These are phyloP conservation scores for Coleophora flavipennella DNA, from an alignment of 2,888 invertebrate species.

Conservation along the genomic window DNA sequence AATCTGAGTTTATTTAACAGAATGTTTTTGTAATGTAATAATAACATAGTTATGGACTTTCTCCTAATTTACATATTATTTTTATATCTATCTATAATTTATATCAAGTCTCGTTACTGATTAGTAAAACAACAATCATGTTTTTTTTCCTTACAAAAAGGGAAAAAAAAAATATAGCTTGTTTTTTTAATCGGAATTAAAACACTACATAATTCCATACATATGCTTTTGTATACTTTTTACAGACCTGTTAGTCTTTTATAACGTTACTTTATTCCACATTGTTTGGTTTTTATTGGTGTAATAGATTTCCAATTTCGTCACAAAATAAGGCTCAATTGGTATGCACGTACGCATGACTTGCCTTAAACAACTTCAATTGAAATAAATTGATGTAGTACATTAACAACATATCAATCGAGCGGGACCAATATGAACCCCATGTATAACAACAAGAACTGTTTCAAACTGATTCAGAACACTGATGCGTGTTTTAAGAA, in stretches of 20 bases:
- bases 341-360: slow-evolving; percentile 26
- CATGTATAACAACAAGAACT: too few species aligned
- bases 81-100: neutral
- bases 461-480: too few species aligned
- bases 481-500: too few species aligned
- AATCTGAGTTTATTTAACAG: slow-evolving; percentile 21
- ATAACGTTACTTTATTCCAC: too few species aligned
- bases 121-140: too few species aligned
- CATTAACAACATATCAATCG: slow-evolving; percentile 2
- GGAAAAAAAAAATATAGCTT: too few species aligned
- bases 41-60: slow-evolving; percentile 24
- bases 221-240: too few species aligned
- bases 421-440: neutral
- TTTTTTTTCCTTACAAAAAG: too few species aligned
- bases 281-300: neutral
- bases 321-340: slow-evolving; percentile 30
- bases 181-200: too few species aligned
- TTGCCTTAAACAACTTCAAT: slow-evolving; percentile 38
- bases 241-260: too few species aligned
- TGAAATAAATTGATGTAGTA: slow-evolving; percentile 47
- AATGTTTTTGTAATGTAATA: slow-evolving; percentile 12
- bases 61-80: slow-evolving; percentile 20
- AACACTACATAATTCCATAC: too few species aligned
- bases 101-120: slow-evolving; percentile 3
- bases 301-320: slow-evolving; percentile 26